Conservation (phyloP, 2,888 invertebrate genomes). For the Pseudolycoriella hygida region DNA sequence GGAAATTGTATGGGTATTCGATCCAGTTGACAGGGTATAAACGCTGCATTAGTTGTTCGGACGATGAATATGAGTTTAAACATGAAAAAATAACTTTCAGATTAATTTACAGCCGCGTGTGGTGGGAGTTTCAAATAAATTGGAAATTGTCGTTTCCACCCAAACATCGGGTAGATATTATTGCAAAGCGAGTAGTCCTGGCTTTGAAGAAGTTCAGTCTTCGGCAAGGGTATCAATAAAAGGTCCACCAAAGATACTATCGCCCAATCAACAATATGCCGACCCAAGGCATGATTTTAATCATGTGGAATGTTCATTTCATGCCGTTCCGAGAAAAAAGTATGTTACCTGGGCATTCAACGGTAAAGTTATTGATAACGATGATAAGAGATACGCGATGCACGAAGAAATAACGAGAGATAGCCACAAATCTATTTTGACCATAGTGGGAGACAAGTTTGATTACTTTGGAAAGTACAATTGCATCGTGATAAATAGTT, state of each 20-base stretch:
- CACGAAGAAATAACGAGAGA: conserved; percentile 55
- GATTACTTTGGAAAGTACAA: conserved; percentile 85
- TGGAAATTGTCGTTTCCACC: conserved; percentile 59
- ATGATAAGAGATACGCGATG: conserved; percentile 55
- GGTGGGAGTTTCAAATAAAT: conserved; percentile 58
- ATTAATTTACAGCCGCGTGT: conserved; percentile 27
- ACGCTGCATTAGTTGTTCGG: background rate
- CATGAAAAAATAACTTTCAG: background rate
- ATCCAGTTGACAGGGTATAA: conserved; percentile 48
- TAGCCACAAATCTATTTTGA: conserved; percentile 74
- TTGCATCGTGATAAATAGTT: conserved; percentile 82
- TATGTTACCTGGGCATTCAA: conserved; percentile 76
- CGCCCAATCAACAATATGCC: conserved; percentile 67
- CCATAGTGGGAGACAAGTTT: conserved; percentile 69
- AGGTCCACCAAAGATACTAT: conserved; percentile 64
- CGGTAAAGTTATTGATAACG: conserved; percentile 62
- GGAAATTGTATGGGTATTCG: conserved; percentile 76
- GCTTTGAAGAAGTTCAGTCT: conserved; percentile 68
- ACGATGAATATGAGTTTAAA: background rate
- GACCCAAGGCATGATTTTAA: conserved; percentile 55
- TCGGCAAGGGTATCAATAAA: conserved; percentile 67
- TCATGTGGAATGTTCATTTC: conserved; percentile 67
- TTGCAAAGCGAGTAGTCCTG: conserved; percentile 75
- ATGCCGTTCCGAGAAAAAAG: conserved; percentile 76
- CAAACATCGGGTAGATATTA: conserved; percentile 74